phyloP scores from a whole-genome alignment of 1,140 invertebrate species.

The Aplysia californica region DNA sequence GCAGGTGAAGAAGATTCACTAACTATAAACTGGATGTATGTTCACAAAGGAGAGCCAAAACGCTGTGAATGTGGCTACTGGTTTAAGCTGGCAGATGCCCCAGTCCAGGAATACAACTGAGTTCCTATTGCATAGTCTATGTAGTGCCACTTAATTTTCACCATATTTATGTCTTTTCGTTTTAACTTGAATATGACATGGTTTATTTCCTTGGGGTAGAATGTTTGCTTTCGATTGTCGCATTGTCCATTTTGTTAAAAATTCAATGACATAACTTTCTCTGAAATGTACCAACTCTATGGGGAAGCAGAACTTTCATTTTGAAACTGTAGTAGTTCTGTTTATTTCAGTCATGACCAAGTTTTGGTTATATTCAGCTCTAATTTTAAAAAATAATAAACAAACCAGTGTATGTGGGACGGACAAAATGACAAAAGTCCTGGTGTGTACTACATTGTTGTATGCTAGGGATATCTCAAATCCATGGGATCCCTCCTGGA shows the following conservation, averaged over 20 bases:
- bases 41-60: constrained; percentile 87
- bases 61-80: constrained; percentile 96
- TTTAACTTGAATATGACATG: not conserved
- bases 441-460: too few relatives aligned
- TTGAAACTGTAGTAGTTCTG: too few relatives aligned
- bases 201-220: not conserved
- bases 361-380: too few relatives aligned
- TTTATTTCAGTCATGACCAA: too few relatives aligned
- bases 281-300: too few relatives aligned
- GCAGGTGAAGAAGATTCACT: constrained; percentile 87
- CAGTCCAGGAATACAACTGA: too few relatives aligned
- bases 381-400: too few relatives aligned
- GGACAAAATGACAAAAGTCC: too few relatives aligned
- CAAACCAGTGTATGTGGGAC: too few relatives aligned
- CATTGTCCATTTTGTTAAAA: not conserved
- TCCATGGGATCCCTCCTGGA: too few relatives aligned
- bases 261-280: not conserved
- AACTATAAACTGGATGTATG: constrained; percentile 92
- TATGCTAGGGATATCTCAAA: too few relatives aligned
- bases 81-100: constrained; percentile 86
- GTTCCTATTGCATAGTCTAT: not conserved
- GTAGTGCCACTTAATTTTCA: not conserved
- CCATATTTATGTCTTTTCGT: not conserved
- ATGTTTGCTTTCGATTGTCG: not conserved
- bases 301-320: too few relatives aligned